These are phyloP conservation scores for Rhombomys opimus DNA, from an alignment of 2,113 vertebrate species.

Conservation along the genomic window DNA sequence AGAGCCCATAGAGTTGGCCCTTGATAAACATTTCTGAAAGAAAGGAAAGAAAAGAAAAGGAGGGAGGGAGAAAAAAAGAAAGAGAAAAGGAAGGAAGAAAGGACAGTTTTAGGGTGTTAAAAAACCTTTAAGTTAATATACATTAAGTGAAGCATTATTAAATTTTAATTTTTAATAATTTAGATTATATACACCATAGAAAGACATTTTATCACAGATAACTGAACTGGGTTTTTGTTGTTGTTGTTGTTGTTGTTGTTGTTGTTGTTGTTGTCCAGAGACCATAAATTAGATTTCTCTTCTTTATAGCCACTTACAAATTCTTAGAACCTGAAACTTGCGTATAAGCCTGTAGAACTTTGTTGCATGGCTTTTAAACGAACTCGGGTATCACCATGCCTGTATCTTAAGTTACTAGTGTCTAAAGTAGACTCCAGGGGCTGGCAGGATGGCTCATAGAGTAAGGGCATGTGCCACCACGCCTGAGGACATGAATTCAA, in stretches of 20 bases:
- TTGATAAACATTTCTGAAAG: neutral
- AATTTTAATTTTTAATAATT: conserved; percentile 38
- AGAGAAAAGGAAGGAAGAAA: neutral
- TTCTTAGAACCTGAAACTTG: conserved; percentile 36
- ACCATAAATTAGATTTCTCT: conserved; percentile 8
- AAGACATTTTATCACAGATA: conserved; percentile 12
- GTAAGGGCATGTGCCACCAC: neutral
- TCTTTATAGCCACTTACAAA: conserved; percentile 13
- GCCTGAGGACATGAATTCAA: neutral
- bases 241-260: conserved; percentile 12
- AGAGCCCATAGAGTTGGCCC: neutral
- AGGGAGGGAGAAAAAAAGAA: no score
- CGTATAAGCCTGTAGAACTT: neutral
- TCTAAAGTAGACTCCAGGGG: neutral
- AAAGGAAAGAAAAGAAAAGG: neutral
- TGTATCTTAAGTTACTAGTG: neutral
- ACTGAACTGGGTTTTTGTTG: neutral
- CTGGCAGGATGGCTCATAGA: neutral
- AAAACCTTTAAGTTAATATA: neutral
- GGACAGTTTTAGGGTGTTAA: neutral
- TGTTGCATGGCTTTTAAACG: neutral
- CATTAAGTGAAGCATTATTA: neutral
- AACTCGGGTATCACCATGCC: neutral
- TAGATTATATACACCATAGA: neutral
- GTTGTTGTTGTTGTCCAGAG: conserved; percentile 29